phyloP scores from a whole-genome alignment of 2,113 vertebrate species.

The Pyrgilauda ruficollis region DNA sequence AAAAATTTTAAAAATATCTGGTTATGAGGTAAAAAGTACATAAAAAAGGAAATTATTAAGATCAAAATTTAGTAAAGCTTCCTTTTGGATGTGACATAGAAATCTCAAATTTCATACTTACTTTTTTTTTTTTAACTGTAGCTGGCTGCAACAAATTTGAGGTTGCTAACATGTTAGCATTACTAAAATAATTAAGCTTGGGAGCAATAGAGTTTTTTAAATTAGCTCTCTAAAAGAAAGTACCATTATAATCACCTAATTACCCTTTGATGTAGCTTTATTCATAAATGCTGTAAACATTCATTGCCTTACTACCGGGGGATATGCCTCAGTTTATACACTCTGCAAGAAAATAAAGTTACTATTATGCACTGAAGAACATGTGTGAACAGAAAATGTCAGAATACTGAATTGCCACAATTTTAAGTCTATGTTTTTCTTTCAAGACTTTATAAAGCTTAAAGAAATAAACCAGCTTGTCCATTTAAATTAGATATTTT shows the following conservation, averaged over 20 bases:
- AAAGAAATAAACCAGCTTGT: not conserved
- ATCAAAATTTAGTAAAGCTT: not conserved
- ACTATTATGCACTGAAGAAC: not conserved
- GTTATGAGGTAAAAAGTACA: not conserved
- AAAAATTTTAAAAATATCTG: not conserved
- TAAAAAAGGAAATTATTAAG: not conserved
- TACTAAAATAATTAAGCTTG: conserved; percentile 66
- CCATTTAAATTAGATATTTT: not conserved
- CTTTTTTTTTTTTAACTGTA: not conserved
- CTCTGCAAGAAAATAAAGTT: conserved; percentile 18
- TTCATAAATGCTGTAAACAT: conserved; percentile 37
- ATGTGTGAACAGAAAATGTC: not conserved
- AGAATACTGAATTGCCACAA: not conserved
- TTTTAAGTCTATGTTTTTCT: not conserved
- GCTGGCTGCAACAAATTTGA: conserved; percentile 20
- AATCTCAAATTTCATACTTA: not conserved
- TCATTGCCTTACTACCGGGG: conserved; percentile 8
- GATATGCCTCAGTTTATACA: not conserved
- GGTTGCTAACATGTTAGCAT: conserved; percentile 56
- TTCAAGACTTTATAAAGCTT: not conserved
- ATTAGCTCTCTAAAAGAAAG: conserved; percentile 65
- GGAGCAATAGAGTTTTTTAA: conserved; percentile 50
- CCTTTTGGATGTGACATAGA: not conserved
- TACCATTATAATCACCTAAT: conserved; percentile 63
- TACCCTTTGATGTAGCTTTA: conserved; percentile 56